Percentiles rank a stretch among this genome's conserved stretches.
These are phyloP conservation scores for Cephus cinctus DNA, from an alignment of 1,140 invertebrate species.

Conservation along the genomic window DNA sequence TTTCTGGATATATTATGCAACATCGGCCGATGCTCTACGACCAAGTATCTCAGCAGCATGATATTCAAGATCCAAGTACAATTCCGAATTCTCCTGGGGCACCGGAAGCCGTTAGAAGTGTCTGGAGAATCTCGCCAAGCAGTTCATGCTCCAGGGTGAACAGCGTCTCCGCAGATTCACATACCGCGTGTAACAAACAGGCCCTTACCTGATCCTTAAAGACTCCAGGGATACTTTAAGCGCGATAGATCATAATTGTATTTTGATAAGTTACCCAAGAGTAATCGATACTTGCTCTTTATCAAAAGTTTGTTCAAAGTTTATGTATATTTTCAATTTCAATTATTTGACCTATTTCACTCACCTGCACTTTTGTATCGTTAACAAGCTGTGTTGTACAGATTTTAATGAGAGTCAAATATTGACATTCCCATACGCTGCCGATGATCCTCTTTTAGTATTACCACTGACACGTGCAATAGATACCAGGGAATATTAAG, in stretches of 20 bases:
- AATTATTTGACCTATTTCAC: too few species aligned
- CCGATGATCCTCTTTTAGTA: background rate
- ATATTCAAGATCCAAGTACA: constrained; percentile 67
- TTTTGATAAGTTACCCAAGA: constrained; percentile 48
- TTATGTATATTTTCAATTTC: background rate
- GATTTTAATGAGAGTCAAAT: too few species aligned
- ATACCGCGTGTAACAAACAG: constrained; percentile 71
- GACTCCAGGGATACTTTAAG: constrained; percentile 57
- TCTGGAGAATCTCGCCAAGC: constrained; percentile 67
- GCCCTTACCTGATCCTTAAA: constrained; percentile 57
- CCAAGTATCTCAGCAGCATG: constrained; percentile 67
- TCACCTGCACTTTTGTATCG: constrained; percentile 46
- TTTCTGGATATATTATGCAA: constrained; percentile 62
- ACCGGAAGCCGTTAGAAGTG: constrained; percentile 67
- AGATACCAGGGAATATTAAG: constrained; percentile 1
- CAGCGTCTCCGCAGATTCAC: constrained; percentile 67
- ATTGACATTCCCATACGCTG: too few species aligned
- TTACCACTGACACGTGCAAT: background rate
- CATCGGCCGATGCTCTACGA: constrained; percentile 55
- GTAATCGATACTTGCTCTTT: constrained; percentile 37
- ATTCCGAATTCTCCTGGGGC: constrained; percentile 62
- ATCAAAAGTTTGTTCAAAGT: too few species aligned
- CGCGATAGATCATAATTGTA: constrained; percentile 51
- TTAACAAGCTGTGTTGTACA: constrained; percentile 35
- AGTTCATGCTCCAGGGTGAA: constrained; percentile 65